Evolutionary conservation across 2,113 vertebrate genomes (phyloP).

Genomic region (Hemiprocne comata): DNA sequence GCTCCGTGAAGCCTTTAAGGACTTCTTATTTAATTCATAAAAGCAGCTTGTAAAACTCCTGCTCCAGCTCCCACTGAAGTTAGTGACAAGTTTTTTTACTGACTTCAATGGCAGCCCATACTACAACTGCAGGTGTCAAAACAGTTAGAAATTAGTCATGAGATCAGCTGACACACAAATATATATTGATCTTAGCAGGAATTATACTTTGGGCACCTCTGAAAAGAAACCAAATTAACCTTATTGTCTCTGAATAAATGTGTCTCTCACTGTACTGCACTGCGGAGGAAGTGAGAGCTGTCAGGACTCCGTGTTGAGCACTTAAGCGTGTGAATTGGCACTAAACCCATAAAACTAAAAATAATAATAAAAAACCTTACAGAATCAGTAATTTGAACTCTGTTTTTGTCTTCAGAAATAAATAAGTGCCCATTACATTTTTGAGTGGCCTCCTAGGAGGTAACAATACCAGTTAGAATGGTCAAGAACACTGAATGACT

Average conservation of each 20-base stretch:
- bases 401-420: conserved; percentile 35
- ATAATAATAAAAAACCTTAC: not conserved
- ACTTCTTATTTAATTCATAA: conserved; percentile 54
- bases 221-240: conserved; percentile 39
- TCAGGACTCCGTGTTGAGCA: not conserved
- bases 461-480: not conserved
- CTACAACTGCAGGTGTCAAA: conserved; percentile 65
- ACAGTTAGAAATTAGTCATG: conserved; percentile 55
- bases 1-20: conserved; percentile 40
- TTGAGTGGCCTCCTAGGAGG: not conserved
- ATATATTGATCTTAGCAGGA: conserved; percentile 38
- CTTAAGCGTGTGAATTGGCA: not conserved
- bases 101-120: not conserved
- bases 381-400: not conserved
- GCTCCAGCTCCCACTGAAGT: not conserved
- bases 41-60: not conserved
- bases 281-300: conserved; percentile 6
- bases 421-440: not conserved
- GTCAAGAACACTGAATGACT: not conserved
- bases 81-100: not conserved
- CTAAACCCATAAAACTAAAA: not conserved
- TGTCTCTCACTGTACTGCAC: fast-evolving
- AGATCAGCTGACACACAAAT: conserved; percentile 4
- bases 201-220: conserved; percentile 46
- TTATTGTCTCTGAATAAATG: conserved; percentile 9